Base-by-base conservation (phyloP, 2,113 vertebrate genomes). In the Tenebrosternarchus preto region DNA sequence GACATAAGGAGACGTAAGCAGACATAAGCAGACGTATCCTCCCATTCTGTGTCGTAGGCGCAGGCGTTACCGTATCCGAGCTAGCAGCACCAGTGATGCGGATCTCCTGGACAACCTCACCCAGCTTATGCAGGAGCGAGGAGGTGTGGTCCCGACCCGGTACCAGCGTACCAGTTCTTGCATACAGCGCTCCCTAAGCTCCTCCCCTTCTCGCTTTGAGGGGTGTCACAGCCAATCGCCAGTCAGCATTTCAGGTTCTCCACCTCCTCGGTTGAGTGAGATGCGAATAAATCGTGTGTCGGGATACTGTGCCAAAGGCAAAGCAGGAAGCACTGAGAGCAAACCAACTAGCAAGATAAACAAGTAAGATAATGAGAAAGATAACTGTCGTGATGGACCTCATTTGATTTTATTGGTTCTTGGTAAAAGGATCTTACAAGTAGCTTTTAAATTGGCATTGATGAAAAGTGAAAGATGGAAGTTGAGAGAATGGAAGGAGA, bases 81-180 rank as follows among this genome's bases (percentile, higher is more conserved):
- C 95, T 73, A 97, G 95, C 85, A 97, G 96, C 93, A 97, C 92
- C 78, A 97, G 95, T 0, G 97, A 99, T 29, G 95, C 96, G 16
- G 97, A 98, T 90, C 96, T 98, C 86, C 93, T 98, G 78, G 96
- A 96, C 84, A 96, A 95, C 80, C 94, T 98, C 90, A 96, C 96
- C 86, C 96, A 98, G 91, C 95, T 98, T 88, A 95, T 98, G 89
- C 95, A 98, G 88, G 96, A 97, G 82, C 95, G 95, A 85, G 93
- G 88, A 0, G 90, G 95, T 86, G 91, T 94, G 81, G 95, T 96
- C 78, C 95, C 96, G 50, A 91, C 93, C 16, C 95, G 95, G 66
- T 94, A 93, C 27, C 95, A 96, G 83, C 96, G 94, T 89, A 94
- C 96, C 80, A 95, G 95, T 56, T 90, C 92, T 57, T 95, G 95